A percentile compares a stretch with the other conserved stretches of the same genome.
These are phyloP conservation scores for Mylabris sibirica DNA, from an alignment of 2,888 invertebrate species.

Conservation along the genomic window DNA sequence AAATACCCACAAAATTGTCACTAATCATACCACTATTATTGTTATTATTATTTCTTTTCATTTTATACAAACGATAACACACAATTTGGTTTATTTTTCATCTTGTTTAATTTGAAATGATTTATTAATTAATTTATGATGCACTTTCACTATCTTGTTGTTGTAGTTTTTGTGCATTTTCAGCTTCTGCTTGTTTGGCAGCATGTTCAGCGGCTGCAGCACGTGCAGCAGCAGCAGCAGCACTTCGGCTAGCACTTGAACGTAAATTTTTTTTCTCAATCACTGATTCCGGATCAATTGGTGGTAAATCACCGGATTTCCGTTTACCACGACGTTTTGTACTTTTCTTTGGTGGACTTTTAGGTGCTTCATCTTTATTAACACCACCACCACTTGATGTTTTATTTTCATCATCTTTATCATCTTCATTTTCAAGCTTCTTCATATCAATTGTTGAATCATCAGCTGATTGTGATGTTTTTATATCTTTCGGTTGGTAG, in stretches of 20 bases:
- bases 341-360: slow-evolving; percentile 52
- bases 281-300: slow-evolving; percentile 66
- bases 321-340: slow-evolving; percentile 60
- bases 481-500: slow-evolving; percentile 34
- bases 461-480: slow-evolving; percentile 12
- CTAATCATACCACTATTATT: slow-evolving; percentile 19
- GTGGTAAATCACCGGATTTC: slow-evolving; percentile 61
- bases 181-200: slow-evolving; percentile 60
- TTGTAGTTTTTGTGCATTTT: slow-evolving; percentile 52
- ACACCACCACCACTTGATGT: slow-evolving; percentile 37
- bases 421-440: slow-evolving; percentile 23
- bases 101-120: background rate
- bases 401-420: slow-evolving; percentile 28
- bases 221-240: slow-evolving; percentile 65
- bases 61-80: slow-evolving; percentile 6
- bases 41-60: slow-evolving; percentile 13
- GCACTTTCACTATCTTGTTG: slow-evolving; percentile 52
- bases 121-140: slow-evolving; percentile 41
- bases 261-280: slow-evolving; percentile 69
- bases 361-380: slow-evolving; percentile 19
- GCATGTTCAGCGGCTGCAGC: slow-evolving; percentile 62
- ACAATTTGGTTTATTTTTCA: slow-evolving; percentile 18
- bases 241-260: slow-evolving; percentile 78
- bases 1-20: slow-evolving; percentile 50
- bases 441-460: background rate